Conservation (phyloP, 2,797 vertebrate genomes). For the Echeneis naucrates region DNA sequence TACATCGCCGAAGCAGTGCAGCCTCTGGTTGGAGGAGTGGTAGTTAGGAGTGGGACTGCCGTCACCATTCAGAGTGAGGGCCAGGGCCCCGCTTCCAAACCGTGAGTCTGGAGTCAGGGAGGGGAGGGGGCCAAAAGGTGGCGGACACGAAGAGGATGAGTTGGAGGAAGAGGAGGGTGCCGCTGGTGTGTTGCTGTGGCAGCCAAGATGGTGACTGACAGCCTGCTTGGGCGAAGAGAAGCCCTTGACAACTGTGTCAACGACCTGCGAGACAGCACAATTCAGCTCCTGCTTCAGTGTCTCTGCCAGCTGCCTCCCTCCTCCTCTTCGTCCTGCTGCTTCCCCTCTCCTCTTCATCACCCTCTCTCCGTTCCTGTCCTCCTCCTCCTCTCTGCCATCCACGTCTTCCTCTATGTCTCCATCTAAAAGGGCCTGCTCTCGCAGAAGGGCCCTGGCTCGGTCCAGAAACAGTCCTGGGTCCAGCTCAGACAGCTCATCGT, state of each 20-base stretch:
- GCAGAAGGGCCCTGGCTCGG: conserved; percentile 92
- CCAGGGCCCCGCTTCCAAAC: conserved; percentile 69
- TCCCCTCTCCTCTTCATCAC: conserved; percentile 87
- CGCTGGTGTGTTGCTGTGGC: conserved; percentile 70
- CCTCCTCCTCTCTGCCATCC: conserved; percentile 82
- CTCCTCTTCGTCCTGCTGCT: conserved; percentile 69
- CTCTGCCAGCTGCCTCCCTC: conserved; percentile 92
- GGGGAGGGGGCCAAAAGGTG: conserved; percentile 89
- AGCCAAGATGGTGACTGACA: conserved; percentile 86
- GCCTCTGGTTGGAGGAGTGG: conserved; percentile 94
- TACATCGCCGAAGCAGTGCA: conserved; percentile 97
- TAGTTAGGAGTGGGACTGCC: conserved; percentile 89
- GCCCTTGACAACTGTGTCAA: conserved; percentile 98
- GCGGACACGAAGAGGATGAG: conserved; percentile 79
- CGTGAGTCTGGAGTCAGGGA: conserved; percentile 81
- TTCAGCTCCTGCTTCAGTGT: conserved; percentile 98
- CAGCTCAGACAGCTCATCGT: conserved; percentile 90
- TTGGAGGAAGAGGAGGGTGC: conserved; percentile 92
- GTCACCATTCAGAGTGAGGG: conserved; percentile 82
- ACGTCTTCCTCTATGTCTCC: conserved; percentile 84
- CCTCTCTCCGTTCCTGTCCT: conserved; percentile 55
- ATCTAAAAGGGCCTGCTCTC: conserved; percentile 89
- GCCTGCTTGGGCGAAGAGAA: conserved; percentile 86
- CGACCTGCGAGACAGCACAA: conserved; percentile 97
- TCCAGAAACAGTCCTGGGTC: conserved; percentile 96